These are phyloP conservation scores for Listronotus bonariensis DNA, from an alignment of 1,140 invertebrate genomes.

Conservation along the genomic window DNA sequence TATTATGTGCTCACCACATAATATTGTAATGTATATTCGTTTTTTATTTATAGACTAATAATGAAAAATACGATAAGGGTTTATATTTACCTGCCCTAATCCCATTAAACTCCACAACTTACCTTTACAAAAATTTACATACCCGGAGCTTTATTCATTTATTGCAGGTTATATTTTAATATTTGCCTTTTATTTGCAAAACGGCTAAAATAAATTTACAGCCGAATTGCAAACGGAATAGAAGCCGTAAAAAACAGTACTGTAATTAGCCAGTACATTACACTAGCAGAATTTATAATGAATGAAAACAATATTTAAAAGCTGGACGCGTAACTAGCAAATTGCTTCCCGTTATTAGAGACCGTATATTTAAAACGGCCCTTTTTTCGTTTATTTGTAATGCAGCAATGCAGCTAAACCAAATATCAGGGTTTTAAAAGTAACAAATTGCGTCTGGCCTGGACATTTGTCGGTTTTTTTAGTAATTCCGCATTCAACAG, in stretches of 20 bases:
- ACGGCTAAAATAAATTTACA: too few relatives aligned
- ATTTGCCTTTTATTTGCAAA: too few relatives aligned
- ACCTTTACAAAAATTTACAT: too few relatives aligned
- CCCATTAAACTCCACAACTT: too few relatives aligned
- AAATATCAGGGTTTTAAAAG: constrained; percentile 11
- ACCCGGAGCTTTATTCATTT: too few relatives aligned
- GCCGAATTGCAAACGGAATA: neutral
- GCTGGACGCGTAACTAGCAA: constrained; percentile 19
- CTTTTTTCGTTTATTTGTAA: constrained; percentile 13
- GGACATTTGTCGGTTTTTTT: constrained; percentile 3
- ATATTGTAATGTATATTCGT: too few relatives aligned
- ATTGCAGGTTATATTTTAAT: too few relatives aligned
- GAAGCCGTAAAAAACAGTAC: neutral
- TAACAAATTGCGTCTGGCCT: constrained; percentile 20
- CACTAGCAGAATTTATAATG: constrained; percentile 8
- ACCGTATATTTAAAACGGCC: constrained; percentile 27
- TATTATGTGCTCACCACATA: too few relatives aligned
- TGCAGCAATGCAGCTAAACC: constrained; percentile 9
- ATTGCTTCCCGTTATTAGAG: constrained; percentile 28
- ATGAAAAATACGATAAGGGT: too few relatives aligned
- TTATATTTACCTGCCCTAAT: too few relatives aligned
- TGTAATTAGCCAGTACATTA: constrained; percentile 12
- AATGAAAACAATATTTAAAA: constrained; percentile 22
- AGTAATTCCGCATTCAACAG: constrained; percentile 7
- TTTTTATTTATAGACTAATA: too few relatives aligned